Conservation (phyloP, 2,888 invertebrate species). For the Heliothis peltigera region DNA sequence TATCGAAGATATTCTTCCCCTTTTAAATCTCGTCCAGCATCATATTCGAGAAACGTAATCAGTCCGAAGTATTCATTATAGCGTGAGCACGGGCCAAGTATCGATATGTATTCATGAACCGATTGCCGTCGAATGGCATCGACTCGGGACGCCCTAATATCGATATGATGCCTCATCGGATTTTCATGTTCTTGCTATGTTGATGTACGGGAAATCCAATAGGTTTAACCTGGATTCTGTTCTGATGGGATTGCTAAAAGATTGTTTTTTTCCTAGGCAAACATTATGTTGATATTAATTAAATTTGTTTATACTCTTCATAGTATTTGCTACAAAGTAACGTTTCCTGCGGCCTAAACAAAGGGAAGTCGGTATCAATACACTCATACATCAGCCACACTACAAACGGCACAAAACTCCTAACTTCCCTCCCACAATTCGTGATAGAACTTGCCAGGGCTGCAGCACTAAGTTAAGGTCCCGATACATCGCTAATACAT, state of each 20-base stretch:
- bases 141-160: constrained; percentile 73
- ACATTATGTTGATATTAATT: neutral
- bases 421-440: constrained; percentile 8
- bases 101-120: constrained; percentile 82
- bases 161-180: constrained; percentile 74
- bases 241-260: constrained; percentile 1
- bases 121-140: constrained; percentile 64
- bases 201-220: constrained; percentile 14
- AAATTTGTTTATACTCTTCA: too few species aligned
- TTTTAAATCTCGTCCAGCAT: constrained; percentile 18
- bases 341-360: too few species aligned
- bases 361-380: neutral
- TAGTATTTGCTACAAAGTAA: too few species aligned
- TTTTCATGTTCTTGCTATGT: constrained; percentile 51
- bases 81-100: constrained; percentile 33
- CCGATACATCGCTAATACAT: constrained; percentile 72
- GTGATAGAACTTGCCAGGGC: constrained; percentile 15
- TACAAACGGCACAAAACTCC: neutral
- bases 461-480: constrained; percentile 47
- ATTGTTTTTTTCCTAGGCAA: constrained; percentile 20
- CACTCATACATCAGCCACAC: neutral
- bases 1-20: neutral
- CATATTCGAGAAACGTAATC: constrained; percentile 54
- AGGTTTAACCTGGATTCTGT: constrained; percentile 14
- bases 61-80: constrained; percentile 63